These are phyloP conservation scores for Drosophila falleni DNA, from an alignment of 2,888 invertebrate species.

Conservation along the genomic window DNA sequence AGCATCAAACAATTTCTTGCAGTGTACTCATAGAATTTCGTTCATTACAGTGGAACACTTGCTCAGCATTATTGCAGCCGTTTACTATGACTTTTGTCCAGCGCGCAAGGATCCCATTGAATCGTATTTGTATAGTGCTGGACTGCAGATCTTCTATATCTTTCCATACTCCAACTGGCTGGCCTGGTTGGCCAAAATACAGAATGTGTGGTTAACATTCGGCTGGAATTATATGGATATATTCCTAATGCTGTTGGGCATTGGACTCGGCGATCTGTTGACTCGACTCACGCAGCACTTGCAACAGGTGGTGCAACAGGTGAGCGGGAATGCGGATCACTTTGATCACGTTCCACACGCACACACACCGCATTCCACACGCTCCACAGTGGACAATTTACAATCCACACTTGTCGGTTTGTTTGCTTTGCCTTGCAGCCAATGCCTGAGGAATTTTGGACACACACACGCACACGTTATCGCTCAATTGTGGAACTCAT, in stretches of 20 bases:
- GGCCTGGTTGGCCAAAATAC: conserved; percentile 80
- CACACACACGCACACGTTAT: conserved; percentile 86
- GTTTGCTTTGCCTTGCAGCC: conserved; percentile 49
- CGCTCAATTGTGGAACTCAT: conserved; percentile 86
- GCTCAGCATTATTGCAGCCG: conserved; percentile 80
- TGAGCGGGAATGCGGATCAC: conserved; percentile 16
- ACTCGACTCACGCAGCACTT: conserved; percentile 87
- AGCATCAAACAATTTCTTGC: not conserved
- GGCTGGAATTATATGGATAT: conserved; percentile 91
- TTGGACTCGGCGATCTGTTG: conserved; percentile 89
- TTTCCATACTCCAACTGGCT: conserved; percentile 78
- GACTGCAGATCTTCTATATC: conserved; percentile 75
- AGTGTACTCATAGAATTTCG: not conserved
- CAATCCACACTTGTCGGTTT: not conserved
- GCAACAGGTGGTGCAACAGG: conserved; percentile 54
- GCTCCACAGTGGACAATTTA: not conserved
- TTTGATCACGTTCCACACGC: not conserved
- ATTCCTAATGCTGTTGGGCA: conserved; percentile 89
- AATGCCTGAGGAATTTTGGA: conserved; percentile 85
- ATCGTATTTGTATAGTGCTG: conserved; percentile 70
- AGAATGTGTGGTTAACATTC: conserved; percentile 88
- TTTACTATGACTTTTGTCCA: conserved; percentile 81
- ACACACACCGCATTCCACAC: conserved; percentile 1
- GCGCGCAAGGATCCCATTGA: conserved; percentile 76
- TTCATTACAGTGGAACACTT: conserved; percentile 82